A percentile compares a stretch with the other conserved stretches of the same genome.
These are phyloP conservation scores for Lepilemur ruficaudatus DNA, from an alignment of 2,797 vertebrate species.

Conservation along the genomic window DNA sequence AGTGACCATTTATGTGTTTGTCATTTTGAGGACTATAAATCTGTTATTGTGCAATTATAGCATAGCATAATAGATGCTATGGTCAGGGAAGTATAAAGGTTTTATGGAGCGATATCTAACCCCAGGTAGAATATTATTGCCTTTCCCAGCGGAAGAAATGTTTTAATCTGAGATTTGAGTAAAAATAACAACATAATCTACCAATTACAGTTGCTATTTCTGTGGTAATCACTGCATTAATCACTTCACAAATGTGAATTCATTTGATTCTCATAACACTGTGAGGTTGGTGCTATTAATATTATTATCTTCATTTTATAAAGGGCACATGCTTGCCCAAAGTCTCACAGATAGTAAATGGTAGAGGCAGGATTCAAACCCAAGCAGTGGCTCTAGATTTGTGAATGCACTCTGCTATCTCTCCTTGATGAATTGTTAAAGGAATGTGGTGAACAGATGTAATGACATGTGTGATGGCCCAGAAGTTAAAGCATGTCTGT, in stretches of 20 bases:
- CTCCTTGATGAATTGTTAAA: neutral
- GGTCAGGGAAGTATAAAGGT: neutral
- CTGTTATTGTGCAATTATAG: neutral
- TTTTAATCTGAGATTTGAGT: neutral
- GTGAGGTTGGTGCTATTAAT: neutral
- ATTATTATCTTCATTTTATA: neutral
- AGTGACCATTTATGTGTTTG: conserved; percentile 1
- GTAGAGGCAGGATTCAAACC: neutral
- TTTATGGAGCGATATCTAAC: neutral
- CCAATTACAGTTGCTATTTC: neutral
- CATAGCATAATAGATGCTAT: neutral
- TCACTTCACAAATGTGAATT: neutral
- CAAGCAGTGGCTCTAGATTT: conserved; percentile 14
- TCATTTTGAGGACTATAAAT: neutral
- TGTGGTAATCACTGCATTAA: neutral
- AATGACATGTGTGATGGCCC: neutral
- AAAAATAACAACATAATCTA: neutral
- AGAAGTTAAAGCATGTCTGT: neutral
- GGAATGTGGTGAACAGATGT: neutral
- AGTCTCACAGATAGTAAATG: neutral
- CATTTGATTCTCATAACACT: neutral
- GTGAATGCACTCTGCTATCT: neutral
- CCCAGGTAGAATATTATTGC: neutral
- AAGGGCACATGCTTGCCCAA: neutral
- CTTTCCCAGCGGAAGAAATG: conserved; percentile 4